Conservation (phyloP, 2,888 invertebrate species). For the Pheosia tremula region DNA sequence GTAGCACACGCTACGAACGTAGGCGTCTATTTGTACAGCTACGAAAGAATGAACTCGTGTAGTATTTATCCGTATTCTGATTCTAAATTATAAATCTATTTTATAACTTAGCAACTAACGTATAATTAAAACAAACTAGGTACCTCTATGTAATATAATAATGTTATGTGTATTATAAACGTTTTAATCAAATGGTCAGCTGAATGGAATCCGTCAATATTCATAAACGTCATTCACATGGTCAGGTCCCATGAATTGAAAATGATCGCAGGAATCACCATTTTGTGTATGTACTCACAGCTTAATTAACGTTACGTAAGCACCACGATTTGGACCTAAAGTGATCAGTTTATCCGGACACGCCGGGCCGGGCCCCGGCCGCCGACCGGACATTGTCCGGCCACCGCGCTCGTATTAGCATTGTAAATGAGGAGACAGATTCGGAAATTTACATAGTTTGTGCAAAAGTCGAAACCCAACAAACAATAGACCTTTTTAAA, state of each 20-base stretch:
- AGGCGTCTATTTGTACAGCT: background rate
- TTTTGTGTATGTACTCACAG: slow-evolving; percentile 4
- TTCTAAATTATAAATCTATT: too few species aligned
- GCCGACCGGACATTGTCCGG: slow-evolving; percentile 19
- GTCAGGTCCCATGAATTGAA: slow-evolving; percentile 2
- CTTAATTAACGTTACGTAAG: slow-evolving; percentile 3
- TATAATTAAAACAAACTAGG: too few species aligned
- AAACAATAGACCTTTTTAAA: slow-evolving; percentile 8
- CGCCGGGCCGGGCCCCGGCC: slow-evolving; percentile 27
- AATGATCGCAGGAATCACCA: background rate
- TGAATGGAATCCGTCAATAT: too few species aligned
- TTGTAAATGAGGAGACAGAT: slow-evolving; percentile 38
- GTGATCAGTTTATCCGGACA: slow-evolving; percentile 30
- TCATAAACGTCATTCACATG: background rate
- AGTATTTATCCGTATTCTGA: too few species aligned
- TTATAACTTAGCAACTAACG: too few species aligned
- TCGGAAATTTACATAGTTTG: slow-evolving; percentile 40
- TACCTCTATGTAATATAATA: too few species aligned
- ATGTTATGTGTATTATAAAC: background rate
- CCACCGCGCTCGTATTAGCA: slow-evolving; percentile 33
- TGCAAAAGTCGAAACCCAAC: slow-evolving; percentile 28
- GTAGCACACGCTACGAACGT: background rate
- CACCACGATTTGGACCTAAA: slow-evolving; percentile 21
- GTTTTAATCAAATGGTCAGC: background rate
- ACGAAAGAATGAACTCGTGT: too few species aligned